These are phyloP conservation scores for Corythornis vintsioides DNA, from an alignment of 2,113 vertebrate species.

Conservation along the genomic window DNA sequence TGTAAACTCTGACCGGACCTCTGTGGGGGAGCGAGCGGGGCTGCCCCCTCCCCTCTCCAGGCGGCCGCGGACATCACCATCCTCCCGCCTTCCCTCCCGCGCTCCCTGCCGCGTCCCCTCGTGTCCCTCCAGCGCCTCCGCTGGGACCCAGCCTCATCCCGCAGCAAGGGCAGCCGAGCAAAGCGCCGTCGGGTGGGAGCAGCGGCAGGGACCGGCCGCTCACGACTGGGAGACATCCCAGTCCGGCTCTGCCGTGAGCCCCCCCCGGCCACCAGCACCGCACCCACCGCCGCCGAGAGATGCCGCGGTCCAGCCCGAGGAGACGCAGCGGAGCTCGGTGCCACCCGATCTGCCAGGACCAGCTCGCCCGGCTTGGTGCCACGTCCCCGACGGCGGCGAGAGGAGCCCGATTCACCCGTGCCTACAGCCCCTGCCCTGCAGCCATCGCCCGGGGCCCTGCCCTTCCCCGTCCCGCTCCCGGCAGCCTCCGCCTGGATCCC, in stretches of 20 bases:
- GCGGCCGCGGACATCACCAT: not conserved
- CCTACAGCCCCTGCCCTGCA: not conserved
- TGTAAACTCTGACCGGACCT: too few species aligned
- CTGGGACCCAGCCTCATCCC: not conserved
- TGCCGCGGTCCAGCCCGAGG: not conserved
- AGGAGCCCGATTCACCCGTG: not conserved
- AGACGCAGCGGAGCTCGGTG: not conserved
- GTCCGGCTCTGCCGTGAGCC: fast-evolving
- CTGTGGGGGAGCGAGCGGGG: too few species aligned
- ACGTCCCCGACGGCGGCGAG: fast-evolving
- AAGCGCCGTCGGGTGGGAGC: not conserved
- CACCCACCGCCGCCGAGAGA: too few species aligned
- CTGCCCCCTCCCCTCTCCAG: too few species aligned
- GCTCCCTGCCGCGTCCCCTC: not conserved
- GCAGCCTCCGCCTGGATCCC: too few species aligned
- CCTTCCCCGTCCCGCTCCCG: too few species aligned
- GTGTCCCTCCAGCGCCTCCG: not conserved
- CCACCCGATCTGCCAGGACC: not conserved
- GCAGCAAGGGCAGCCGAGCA: not conserved
- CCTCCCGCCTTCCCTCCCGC: not conserved
- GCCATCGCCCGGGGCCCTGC: not conserved
- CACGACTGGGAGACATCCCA: not conserved
- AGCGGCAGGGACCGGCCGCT: not conserved
- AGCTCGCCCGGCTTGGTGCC: not conserved
- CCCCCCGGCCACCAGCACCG: too few species aligned